Evolutionary conservation across 2,888 invertebrate genomes (phyloP), one percentile per base, ranked within the genome.

Genomic region (Homarus gammarus): DNA sequence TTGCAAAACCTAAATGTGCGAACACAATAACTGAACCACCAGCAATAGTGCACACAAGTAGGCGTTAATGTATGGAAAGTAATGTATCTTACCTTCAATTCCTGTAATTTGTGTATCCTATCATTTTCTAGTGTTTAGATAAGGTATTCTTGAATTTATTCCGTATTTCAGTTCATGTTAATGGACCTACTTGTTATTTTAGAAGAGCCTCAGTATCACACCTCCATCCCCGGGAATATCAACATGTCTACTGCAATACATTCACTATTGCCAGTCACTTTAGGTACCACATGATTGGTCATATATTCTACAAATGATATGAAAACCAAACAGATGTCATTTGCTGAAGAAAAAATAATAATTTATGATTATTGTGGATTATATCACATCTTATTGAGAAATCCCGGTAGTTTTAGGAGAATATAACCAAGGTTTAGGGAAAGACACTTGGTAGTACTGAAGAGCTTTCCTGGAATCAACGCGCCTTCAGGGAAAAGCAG

Each of bases 221-320:
- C 83, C 51, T 83, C 72, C 61, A 27, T 22, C n/a, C 56, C 83
- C 38, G 83, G 40, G n/a, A 33, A 49, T 51, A 33, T 83, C 72
- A 83, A 72, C 83, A 83, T 83, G 72, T 83, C 83, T 51, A 83
- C 83, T 83, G 83, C 68, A 49, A 75, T 84, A 84, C 75, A 38
- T 27, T n/a, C 56, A 75, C 31, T 64, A 61, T 84, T 77, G 75
- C 84, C 61, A 72, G 3, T 40, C 40, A 2, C 68, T 5, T 36
- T 31, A 64, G 51, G 36, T 31, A 18, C 27, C 49, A 8, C 31
- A 5, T 3, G 22, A 56, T 0, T 1, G 3, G 12, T 5, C 22
- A 18, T 18, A 0, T 56, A 56, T 18, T 56, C 15, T 56, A 56
- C 22, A 18, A 56, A 12, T 12, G 1, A 18, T 18, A 56, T 22